phyloP scores from a whole-genome alignment of 2,888 invertebrate genomes.

The Phytoseiulus persimilis region DNA sequence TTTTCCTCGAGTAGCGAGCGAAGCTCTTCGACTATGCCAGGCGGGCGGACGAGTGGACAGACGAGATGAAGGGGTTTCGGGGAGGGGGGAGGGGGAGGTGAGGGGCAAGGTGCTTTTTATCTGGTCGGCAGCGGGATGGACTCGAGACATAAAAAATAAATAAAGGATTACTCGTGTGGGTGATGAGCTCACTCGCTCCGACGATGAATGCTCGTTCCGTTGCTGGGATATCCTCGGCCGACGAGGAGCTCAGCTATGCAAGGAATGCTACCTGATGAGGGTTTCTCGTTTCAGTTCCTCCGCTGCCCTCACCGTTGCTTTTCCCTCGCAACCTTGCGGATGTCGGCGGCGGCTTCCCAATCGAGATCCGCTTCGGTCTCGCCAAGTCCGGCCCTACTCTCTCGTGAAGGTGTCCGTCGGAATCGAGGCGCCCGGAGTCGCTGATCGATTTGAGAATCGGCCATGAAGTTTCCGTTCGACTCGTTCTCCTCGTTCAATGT shows the following conservation, averaged over 20 bases:
- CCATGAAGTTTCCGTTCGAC: neutral
- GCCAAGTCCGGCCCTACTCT: too few species aligned
- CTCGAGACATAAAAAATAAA: constrained; percentile 28
- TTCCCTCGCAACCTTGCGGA: neutral
- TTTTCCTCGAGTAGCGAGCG: neutral
- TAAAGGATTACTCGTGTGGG: constrained; percentile 39
- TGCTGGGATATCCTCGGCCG: neutral
- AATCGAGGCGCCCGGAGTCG: too few species aligned
- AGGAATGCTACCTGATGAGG: constrained; percentile 5
- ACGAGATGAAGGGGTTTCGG: too few species aligned
- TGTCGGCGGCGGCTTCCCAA: too few species aligned
- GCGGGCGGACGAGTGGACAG: too few species aligned
- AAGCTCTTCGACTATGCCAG: neutral
- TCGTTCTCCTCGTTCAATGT: neutral
- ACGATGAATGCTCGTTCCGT: neutral
- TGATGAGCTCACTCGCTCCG: neutral
- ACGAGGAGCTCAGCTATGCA: neutral
- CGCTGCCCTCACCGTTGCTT: neutral
- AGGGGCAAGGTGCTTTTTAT: neutral
- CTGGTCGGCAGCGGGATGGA: neutral
- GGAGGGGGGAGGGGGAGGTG: neutral
- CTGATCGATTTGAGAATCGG: neutral
- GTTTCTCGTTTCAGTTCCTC: neutral
- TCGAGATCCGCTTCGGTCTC: too few species aligned
- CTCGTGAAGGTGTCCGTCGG: too few species aligned